Conservation (phyloP, 2,113 vertebrate genomes). For the Cnemophilus loriae region DNA sequence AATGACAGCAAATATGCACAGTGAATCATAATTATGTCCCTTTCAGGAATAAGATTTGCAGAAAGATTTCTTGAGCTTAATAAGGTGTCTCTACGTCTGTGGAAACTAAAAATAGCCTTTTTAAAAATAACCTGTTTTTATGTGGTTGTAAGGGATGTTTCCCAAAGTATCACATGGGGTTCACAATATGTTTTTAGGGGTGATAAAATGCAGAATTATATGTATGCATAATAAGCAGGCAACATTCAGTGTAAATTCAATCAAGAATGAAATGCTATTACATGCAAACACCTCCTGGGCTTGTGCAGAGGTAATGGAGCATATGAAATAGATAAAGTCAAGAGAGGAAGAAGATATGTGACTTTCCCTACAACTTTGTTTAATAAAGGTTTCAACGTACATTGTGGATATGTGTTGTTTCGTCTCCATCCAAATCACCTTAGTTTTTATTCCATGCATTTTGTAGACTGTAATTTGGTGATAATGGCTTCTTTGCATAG, state of each 20-base stretch:
- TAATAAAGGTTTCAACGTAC: conserved; percentile 56
- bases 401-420: conserved; percentile 32
- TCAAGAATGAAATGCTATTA: conserved; percentile 71
- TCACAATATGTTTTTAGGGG: background rate
- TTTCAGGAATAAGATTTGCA: background rate
- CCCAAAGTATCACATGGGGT: background rate
- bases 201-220: conserved; percentile 15
- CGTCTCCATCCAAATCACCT: conserved; percentile 35
- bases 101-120: background rate
- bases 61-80: background rate
- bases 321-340: conserved; percentile 61
- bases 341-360: conserved; percentile 56
- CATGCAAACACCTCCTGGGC: conserved; percentile 60
- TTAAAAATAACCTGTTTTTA: no score
- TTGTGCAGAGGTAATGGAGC: conserved; percentile 71
- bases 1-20: background rate
- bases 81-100: background rate
- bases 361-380: conserved; percentile 53
- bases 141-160: background rate
- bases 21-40: background rate
- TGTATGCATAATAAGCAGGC: conserved; percentile 21
- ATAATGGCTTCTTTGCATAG: conserved; percentile 18
- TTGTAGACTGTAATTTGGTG: conserved; percentile 50
- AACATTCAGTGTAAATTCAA: conserved; percentile 58
- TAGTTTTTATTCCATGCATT: conserved; percentile 51